Percentiles rank a stretch among this genome's conserved stretches.
phyloP scores from a whole-genome alignment of 1,140 invertebrate genomes.

The Planococcus citri region DNA sequence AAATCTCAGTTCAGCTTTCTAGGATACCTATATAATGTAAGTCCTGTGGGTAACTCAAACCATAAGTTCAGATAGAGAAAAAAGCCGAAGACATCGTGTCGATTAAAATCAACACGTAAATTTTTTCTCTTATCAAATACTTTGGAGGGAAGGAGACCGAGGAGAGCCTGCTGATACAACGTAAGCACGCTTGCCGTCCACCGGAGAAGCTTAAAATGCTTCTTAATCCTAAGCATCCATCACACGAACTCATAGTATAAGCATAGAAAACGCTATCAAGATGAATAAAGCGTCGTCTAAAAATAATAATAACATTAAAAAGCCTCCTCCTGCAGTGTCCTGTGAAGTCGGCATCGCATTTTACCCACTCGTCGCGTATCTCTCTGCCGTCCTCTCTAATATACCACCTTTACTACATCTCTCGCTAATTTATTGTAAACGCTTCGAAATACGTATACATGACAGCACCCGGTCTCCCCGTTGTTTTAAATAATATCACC shows the following conservation, averaged over 20 bases:
- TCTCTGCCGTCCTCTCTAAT: not conserved
- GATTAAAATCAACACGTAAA: not conserved
- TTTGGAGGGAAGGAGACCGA: too few relatives aligned
- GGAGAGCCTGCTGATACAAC: not conserved
- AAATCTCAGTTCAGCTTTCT: too few relatives aligned
- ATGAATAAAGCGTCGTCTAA: constrained; percentile 1
- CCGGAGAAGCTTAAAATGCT: constrained; percentile 4
- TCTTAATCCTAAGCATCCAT: not conserved
- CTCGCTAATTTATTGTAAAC: constrained; percentile 19
- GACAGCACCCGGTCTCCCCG: constrained; percentile 17
- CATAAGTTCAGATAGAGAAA: not conserved
- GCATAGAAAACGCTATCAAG: not conserved
- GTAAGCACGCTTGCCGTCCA: not conserved
- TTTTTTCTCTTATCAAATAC: too few relatives aligned
- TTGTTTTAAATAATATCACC: constrained; percentile 20
- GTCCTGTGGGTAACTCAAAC: too few relatives aligned
- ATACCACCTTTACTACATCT: constrained; percentile 6
- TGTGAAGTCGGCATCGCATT: not conserved
- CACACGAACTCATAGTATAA: not conserved
- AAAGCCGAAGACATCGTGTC: not conserved
- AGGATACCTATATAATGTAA: too few relatives aligned
- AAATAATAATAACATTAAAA: constrained; percentile 1
- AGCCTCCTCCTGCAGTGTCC: not conserved
- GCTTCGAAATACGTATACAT: constrained; percentile 12
- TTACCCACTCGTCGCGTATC: too few relatives aligned